Evolutionary conservation across 2,113 vertebrate genomes (phyloP), one percentile per base, ranked within the genome.

Genomic region (Lutjanus erythropterus): DNA sequence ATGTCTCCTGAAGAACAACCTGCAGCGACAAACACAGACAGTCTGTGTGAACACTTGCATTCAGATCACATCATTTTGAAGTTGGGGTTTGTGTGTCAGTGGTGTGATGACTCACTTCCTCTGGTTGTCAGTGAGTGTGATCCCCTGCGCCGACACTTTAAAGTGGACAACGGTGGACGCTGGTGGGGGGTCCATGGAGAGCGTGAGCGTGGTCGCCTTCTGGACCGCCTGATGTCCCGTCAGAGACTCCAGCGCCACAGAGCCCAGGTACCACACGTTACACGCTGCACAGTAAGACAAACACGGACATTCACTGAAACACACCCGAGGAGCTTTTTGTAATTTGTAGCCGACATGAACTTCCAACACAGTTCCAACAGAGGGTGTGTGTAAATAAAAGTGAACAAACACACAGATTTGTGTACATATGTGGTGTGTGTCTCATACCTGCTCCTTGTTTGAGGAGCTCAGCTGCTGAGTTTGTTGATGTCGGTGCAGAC

Each of bases 61-160:
- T 41, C n/a, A 18, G 39, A 31, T 39, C n/a, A 21, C 19, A 1
- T 33, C 27, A n/a, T n/a, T n/a, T n/a, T n/a, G n/a, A n/a, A n/a
- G n/a, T n/a, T n/a, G n/a, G n/a, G n/a, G n/a, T n/a, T n/a, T n/a
- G n/a, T 69, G 44, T 21, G 39, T 65, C 5, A 33, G 61, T 53
- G 37, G 46, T 16, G 0, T 3, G 4, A 49, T 25, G 18, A 90
- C 97, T 96, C 93, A 99, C 98, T 98, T 98, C 87, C 98, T 95
- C 92, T 99, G 97, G 91, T 98, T 99, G 94, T 99, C 98, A 0
- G 98, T 99, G 88, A 99, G 88, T 0, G 98, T 99, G 93, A 99
- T 98, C 71, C 98, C 98, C 86, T 99, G 98, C 0, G 97, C 95
- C 3, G 98, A 98, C 89, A 99, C 98, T 86, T 99, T 99, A 91